phyloP scores from a whole-genome alignment of 2,797 vertebrate species.

The Falco cherrug region DNA sequence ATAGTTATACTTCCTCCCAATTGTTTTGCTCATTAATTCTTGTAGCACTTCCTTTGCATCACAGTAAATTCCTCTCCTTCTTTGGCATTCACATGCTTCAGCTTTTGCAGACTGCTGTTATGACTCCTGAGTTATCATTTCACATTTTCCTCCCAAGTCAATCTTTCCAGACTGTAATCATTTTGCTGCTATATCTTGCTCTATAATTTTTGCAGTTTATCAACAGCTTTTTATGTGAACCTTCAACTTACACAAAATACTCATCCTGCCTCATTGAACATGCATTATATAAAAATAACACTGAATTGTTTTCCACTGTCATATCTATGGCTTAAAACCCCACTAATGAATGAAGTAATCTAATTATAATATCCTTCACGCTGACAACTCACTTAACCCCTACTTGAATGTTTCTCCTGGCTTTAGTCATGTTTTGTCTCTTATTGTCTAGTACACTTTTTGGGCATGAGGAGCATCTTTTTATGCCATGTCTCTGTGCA shows the following conservation, averaged over 20 bases:
- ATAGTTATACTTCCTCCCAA: neutral
- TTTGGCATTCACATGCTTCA: neutral
- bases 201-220: neutral
- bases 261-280: neutral
- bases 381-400: neutral
- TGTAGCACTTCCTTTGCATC: neutral
- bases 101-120: neutral
- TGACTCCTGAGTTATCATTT: neutral
- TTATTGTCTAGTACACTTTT: neutral
- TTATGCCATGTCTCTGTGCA: neutral
- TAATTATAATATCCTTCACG: neutral
- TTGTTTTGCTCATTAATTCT: neutral
- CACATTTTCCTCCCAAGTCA: slow-evolving; percentile 20
- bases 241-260: neutral
- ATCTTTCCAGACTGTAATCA: neutral
- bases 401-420: neutral
- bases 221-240: neutral
- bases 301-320: neutral
- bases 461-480: neutral
- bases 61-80: neutral
- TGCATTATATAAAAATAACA: neutral
- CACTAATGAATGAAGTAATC: neutral
- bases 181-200: neutral
- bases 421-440: neutral
- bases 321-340: neutral